These are phyloP conservation scores for Mamestra brassicae DNA, from an alignment of 2,888 invertebrate species.

Conservation along the genomic window DNA sequence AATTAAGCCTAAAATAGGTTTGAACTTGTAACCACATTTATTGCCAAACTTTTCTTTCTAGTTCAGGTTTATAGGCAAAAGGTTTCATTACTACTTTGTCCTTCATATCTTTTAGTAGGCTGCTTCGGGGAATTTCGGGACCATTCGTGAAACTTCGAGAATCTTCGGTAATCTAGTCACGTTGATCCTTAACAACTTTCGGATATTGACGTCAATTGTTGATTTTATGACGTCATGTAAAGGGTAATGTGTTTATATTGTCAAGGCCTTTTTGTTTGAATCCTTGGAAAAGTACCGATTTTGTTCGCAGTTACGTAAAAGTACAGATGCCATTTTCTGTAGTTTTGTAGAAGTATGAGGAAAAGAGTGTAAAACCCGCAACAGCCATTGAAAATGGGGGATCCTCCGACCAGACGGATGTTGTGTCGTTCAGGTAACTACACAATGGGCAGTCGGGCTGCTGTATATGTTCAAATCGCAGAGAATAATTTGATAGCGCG, in stretches of 20 bases:
- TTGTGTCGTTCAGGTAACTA: no score
- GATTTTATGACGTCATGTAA: conserved; percentile 34
- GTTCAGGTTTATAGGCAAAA: conserved; percentile 28
- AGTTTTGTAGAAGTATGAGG: no score
- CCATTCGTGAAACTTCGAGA: conserved; percentile 19
- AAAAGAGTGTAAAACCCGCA: no score
- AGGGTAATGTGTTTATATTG: conserved; percentile 14
- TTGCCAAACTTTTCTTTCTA: conserved; percentile 33
- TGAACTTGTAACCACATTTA: conserved; percentile 24
- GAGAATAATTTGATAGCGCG: no score
- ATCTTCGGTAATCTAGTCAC: conserved; percentile 47
- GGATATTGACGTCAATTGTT: conserved; percentile 44
- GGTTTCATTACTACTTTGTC: conserved; percentile 30
- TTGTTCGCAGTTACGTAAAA: not conserved
- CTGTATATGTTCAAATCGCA: no score
- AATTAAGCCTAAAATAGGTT: conserved; percentile 4
- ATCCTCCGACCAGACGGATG: no score
- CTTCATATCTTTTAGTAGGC: conserved; percentile 33
- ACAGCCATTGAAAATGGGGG: no score
- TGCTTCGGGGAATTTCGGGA: conserved; percentile 10
- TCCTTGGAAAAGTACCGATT: not conserved
- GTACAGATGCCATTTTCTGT: not conserved
- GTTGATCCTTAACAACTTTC: conserved; percentile 46
- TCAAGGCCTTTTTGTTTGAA: not conserved
- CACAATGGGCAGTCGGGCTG: no score